A percentile compares a stretch with the other conserved stretches of the same genome.
Conservation (phyloP, 2,113 vertebrate genomes). For the Delphinapterus leucas region DNA sequence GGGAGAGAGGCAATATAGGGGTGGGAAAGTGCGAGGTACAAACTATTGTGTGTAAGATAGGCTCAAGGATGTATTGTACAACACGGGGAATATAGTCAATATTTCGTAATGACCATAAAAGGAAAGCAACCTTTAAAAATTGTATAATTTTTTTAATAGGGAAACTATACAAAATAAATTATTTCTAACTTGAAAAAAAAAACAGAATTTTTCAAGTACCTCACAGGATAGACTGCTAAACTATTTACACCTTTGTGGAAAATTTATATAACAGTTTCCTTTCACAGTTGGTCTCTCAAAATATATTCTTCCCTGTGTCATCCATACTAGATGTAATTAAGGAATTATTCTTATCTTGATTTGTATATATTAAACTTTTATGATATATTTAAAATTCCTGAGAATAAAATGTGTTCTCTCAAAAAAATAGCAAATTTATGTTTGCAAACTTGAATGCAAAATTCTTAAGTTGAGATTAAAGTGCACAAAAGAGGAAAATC, state of each 20-base stretch:
- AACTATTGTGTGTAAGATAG: too few relatives aligned
- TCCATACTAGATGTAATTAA: not conserved
- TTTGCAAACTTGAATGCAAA: constrained; percentile 15
- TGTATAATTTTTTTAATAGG: too few relatives aligned
- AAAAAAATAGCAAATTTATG: not conserved
- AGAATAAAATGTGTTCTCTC: constrained; percentile 27
- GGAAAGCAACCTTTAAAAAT: too few relatives aligned
- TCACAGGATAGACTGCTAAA: constrained; percentile 1
- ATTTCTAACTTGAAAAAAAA: too few relatives aligned
- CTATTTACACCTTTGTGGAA: not conserved
- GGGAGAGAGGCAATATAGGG: too few relatives aligned
- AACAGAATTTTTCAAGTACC: too few relatives aligned
- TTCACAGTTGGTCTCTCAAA: constrained; percentile 23
- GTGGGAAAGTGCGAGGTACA: too few relatives aligned
- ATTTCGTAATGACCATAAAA: too few relatives aligned
- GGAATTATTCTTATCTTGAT: constrained; percentile 26
- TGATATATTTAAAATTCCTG: constrained; percentile 3
- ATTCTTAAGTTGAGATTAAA: constrained; percentile 4
- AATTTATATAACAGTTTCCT: constrained; percentile 18
- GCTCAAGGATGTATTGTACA: too few relatives aligned
- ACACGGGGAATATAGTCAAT: too few relatives aligned
- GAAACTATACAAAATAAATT: too few relatives aligned
- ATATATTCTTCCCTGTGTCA: not conserved
- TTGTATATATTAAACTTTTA: constrained; percentile 33
- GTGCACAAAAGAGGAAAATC: constrained; percentile 6